These are phyloP conservation scores for Saguinus midas DNA, from an alignment of 2,113 vertebrate genomes.

Conservation along the genomic window DNA sequence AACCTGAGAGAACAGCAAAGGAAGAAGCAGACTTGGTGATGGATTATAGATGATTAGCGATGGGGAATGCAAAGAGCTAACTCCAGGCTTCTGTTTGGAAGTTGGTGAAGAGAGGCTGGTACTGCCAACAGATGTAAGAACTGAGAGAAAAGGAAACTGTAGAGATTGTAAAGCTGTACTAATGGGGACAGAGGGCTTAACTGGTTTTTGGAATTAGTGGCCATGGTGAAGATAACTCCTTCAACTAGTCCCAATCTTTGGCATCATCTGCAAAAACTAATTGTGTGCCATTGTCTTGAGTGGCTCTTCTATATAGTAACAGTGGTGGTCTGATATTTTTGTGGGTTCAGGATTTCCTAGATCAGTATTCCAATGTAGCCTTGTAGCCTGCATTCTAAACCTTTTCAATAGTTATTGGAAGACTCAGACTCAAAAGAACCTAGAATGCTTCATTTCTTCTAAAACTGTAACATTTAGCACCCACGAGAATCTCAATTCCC, in stretches of 20 bases:
- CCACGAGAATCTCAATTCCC: conserved; percentile 4
- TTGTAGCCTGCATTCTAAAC: not conserved
- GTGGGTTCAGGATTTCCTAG: not conserved
- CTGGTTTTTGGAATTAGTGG: not conserved
- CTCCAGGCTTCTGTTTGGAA: not conserved
- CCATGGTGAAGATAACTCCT: not conserved
- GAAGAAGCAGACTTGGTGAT: not conserved
- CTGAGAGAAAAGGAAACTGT: not conserved
- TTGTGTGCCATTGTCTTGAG: not conserved
- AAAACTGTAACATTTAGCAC: not conserved
- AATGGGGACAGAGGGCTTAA: not conserved
- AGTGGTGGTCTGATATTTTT: not conserved
- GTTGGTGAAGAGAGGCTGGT: not conserved
- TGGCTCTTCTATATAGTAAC: not conserved
- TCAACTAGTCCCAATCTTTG: not conserved
- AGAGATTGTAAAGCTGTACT: not conserved
- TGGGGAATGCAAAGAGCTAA: not conserved
- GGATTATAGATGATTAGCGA: not conserved
- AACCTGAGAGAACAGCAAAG: not conserved
- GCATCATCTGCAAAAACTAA: not conserved
- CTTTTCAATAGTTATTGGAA: conserved; percentile 12
- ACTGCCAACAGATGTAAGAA: not conserved
- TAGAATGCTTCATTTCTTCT: conserved; percentile 28
- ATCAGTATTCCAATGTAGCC: not conserved
- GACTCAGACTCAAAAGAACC: not conserved